Evolutionary conservation across 2,113 vertebrate species (phyloP).

Genomic region (Poicephalus gulielmi): DNA sequence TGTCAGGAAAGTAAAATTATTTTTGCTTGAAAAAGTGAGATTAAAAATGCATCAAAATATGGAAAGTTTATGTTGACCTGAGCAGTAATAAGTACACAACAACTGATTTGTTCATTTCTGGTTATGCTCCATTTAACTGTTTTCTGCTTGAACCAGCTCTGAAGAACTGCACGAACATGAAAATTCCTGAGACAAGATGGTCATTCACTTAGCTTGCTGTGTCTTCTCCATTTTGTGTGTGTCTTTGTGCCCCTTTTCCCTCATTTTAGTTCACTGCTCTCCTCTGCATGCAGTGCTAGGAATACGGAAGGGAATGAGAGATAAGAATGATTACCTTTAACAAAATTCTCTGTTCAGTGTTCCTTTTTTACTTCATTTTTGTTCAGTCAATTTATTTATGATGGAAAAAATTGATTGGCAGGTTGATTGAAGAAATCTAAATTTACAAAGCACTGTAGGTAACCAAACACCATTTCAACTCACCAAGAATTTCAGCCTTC

Average conservation of each 20-base stretch:
- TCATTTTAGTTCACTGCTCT: constrained; percentile 13
- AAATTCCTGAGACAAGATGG: neutral
- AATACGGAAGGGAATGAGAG: neutral
- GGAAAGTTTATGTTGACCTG: constrained; percentile 1
- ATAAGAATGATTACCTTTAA: neutral
- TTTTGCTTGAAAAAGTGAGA: constrained; percentile 15
- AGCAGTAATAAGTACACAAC: constrained; percentile 25
- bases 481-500: neutral
- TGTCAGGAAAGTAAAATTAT: neutral
- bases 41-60: constrained; percentile 24
- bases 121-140: constrained; percentile 49
- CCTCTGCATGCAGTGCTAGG: neutral
- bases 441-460: neutral
- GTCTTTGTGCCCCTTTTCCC: neutral
- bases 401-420: neutral
- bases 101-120: constrained; percentile 21
- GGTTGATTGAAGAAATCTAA: neutral
- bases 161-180: neutral
- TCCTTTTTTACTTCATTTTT: neutral
- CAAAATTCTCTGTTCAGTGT: neutral
- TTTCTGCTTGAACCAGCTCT: constrained; percentile 53
- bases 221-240: neutral
- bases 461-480: neutral
- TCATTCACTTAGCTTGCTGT: neutral
- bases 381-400: neutral